Percentiles rank a stretch among this genome's conserved stretches.
phyloP scores from a whole-genome alignment of 2,888 invertebrate species.

The Alcis repandata region DNA sequence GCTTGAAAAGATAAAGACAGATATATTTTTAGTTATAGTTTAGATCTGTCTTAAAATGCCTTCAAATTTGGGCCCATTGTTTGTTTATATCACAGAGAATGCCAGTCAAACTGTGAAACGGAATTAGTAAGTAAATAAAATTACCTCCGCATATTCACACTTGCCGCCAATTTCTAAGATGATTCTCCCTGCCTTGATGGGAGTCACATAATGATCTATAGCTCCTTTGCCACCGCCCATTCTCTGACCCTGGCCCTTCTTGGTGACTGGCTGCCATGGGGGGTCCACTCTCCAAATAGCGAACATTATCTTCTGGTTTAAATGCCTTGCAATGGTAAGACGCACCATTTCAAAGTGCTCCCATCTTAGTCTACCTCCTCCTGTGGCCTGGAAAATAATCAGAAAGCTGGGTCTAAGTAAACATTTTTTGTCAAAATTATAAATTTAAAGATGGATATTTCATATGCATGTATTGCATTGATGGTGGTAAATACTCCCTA shows the following conservation, averaged over 20 bases:
- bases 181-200: conserved; percentile 95
- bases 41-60: too few relatives aligned
- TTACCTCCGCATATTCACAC: conserved; percentile 94
- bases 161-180: conserved; percentile 97
- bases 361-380: conserved; percentile 93
- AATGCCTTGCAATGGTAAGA: conserved; percentile 90
- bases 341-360: conserved; percentile 97
- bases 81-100: too few relatives aligned
- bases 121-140: background rate
- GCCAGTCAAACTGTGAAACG: too few relatives aligned
- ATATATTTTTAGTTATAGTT: too few relatives aligned
- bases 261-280: conserved; percentile 98
- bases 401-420: too few relatives aligned
- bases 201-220: conserved; percentile 98
- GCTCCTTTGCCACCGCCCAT: conserved; percentile 99
- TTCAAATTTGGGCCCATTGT: too few relatives aligned
- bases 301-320: conserved; percentile 94
- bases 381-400: conserved; percentile 88
- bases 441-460: too few relatives aligned
- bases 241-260: conserved; percentile 95
- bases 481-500: too few relatives aligned
- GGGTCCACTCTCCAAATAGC: conserved; percentile 97
- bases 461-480: too few relatives aligned
- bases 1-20: too few relatives aligned
- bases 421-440: too few relatives aligned